Evolutionary conservation across 2,797 vertebrate genomes (phyloP), one percentile per base, ranked within the genome.

Genomic region (Thalassophryne amazonica): DNA sequence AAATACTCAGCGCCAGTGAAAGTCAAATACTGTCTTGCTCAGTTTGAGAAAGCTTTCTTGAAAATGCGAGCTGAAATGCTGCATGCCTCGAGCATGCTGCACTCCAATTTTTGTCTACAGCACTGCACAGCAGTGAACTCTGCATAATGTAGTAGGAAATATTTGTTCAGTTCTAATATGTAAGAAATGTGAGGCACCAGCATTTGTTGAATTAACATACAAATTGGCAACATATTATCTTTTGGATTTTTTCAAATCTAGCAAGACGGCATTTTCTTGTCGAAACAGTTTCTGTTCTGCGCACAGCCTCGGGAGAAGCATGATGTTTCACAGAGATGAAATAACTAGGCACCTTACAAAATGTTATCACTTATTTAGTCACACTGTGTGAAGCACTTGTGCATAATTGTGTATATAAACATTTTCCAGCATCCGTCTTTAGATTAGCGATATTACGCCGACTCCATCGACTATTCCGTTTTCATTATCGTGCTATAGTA

Each of bases 141-240:
- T 54, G 42, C 73, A 73, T 70, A 67, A 73, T 67, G 79, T 52
- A 61, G 52, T 63, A 23, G 21, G 56, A 77, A 64, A 66, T 80
- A 80, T 89, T 86, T 86, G 73, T 82, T 87, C 69, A 64, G 62
- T 78, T 81, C 48, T 75, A 75, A 84, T 82, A 65, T 86, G 63
- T 61, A 73, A 73, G 81, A 83, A 80, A 58, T 60, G 62, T 45
- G 60, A 60, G 50, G 47, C 60, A 46, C 59, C 62, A 54, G 54
- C 48, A 59, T 80, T 81, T 77, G 76, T 71, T 62, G 61, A 77
- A 86, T 88, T 87, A 88, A 82, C 85, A 78, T 87, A 84, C 64
- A 84, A 81, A 86, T 83, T 79, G 78, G 76, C 88, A 74, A 84
- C 83, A 74, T 57, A 74, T 85, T 80, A 86, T 87, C 71, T 73